Conservation (phyloP, 2,113 vertebrate genomes). For the Odontesthes bonariensis region DNA sequence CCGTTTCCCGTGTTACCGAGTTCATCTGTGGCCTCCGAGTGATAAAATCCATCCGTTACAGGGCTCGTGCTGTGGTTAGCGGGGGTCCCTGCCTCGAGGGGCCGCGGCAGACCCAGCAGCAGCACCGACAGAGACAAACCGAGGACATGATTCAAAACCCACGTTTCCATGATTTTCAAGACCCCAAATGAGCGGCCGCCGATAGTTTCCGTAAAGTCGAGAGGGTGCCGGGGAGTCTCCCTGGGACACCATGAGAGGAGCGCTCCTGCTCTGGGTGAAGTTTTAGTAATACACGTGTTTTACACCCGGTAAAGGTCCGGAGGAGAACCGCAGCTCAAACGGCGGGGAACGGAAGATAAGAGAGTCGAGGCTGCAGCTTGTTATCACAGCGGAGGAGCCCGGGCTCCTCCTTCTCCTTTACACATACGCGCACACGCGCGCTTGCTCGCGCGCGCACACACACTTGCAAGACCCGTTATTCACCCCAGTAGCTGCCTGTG, state of each 20-base stretch:
- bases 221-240: conserved; percentile 58
- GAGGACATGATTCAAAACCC: conserved; percentile 69
- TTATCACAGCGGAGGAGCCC: conserved; percentile 69
- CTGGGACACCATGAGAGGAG: conserved; percentile 79
- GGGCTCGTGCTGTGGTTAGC: conserved; percentile 45
- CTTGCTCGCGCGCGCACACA: neutral
- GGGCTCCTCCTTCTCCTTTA: conserved; percentile 75
- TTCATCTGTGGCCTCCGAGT: conserved; percentile 31
- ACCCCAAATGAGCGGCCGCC: conserved; percentile 45
- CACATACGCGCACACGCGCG: conserved; percentile 19
- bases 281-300: conserved; percentile 43
- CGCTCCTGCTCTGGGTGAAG: conserved; percentile 14
- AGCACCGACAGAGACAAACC: conserved; percentile 70
- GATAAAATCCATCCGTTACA: conserved; percentile 38
- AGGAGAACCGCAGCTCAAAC: conserved; percentile 53
- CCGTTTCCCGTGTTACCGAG: conserved; percentile 11
- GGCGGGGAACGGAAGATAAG: conserved; percentile 70
- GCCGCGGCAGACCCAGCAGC: conserved; percentile 67
- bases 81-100: conserved; percentile 70
- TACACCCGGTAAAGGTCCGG: conserved; percentile 50
- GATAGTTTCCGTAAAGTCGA: conserved; percentile 65
- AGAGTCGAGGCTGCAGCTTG: conserved; percentile 61
- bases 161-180: conserved; percentile 80
- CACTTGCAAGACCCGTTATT: conserved; percentile 1
- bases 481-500: neutral